Evolutionary conservation across 2,113 vertebrate genomes (phyloP).

Genomic region (Colinus virginianus): DNA sequence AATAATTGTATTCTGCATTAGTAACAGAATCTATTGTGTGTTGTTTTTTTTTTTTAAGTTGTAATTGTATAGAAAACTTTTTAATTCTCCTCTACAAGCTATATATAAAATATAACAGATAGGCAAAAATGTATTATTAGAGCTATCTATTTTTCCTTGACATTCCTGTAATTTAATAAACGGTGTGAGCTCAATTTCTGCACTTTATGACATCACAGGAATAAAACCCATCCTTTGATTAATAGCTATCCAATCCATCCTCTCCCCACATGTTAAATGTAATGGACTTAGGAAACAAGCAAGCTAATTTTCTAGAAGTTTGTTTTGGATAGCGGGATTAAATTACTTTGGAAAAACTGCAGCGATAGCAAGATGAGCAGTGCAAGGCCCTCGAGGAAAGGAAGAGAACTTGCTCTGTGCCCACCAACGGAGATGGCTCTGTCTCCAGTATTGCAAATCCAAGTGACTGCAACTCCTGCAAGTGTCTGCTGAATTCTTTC

Average conservation of each 20-base stretch:
- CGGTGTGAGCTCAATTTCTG: slow-evolving; percentile 69
- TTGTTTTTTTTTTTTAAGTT: slow-evolving; percentile 35
- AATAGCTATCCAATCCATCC: slow-evolving; percentile 59
- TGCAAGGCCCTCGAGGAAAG: neutral
- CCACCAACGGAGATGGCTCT: neutral
- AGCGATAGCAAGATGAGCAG: neutral
- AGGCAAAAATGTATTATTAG: slow-evolving; percentile 83
- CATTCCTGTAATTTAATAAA: slow-evolving; percentile 81
- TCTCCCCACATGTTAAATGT: slow-evolving; percentile 25
- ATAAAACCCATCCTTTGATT: slow-evolving; percentile 71
- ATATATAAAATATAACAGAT: slow-evolving; percentile 78
- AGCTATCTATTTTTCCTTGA: slow-evolving; percentile 82
- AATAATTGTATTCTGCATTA: slow-evolving; percentile 58
- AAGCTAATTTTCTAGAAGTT: neutral
- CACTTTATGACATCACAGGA: slow-evolving; percentile 72
- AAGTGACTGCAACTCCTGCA: neutral
- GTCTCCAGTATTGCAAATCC: neutral
- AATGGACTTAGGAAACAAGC: neutral
- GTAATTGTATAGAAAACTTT: slow-evolving; percentile 73
- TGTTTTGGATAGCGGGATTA: neutral
- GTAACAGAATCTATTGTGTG: slow-evolving; percentile 26
- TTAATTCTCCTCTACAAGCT: slow-evolving; percentile 73
- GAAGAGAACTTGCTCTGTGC: neutral
- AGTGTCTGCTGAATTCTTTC: neutral
- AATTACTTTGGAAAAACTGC: neutral